Conservation (phyloP, 2,888 invertebrate species). For the Kuschelorhynchus macadamiae region DNA sequence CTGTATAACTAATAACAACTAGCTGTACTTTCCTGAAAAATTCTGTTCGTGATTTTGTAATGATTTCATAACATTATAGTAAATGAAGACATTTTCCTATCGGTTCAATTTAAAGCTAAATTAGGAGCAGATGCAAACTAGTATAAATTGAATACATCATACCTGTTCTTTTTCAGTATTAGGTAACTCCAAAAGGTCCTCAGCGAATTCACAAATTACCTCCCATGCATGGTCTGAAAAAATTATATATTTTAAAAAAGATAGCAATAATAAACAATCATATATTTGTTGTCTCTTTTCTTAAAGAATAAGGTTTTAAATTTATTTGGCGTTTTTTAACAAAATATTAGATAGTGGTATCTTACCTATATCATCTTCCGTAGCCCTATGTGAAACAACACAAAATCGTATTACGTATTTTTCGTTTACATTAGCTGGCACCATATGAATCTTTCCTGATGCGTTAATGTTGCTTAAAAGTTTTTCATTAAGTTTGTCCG, state of each 20-base stretch:
- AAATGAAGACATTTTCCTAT: too few relatives aligned
- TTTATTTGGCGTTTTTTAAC: too few relatives aligned
- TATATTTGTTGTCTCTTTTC: too few relatives aligned
- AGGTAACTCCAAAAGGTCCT: conserved; percentile 81
- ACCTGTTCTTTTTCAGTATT: conserved; percentile 75
- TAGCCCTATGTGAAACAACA: conserved; percentile 91
- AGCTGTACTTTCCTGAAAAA: too few relatives aligned
- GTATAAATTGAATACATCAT: conserved; percentile 53
- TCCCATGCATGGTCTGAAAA: conserved; percentile 86
- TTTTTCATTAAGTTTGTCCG: conserved; percentile 89
- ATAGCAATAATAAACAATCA: too few relatives aligned
- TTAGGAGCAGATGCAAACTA: too few relatives aligned
- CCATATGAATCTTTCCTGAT: conserved; percentile 97
- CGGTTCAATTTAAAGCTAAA: too few relatives aligned
- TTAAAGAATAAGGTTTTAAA: too few relatives aligned
- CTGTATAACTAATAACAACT: too few relatives aligned
- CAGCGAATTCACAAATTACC: conserved; percentile 84
- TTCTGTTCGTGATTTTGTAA: too few relatives aligned
- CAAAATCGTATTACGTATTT: conserved; percentile 95
- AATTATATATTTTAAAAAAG: conserved; percentile 2
- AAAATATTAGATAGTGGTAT: too few relatives aligned
- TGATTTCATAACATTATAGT: too few relatives aligned
- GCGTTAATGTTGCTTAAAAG: conserved; percentile 93
- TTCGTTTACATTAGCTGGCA: conserved; percentile 91
- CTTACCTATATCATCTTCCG: conserved; percentile 84